These are phyloP conservation scores for human (Homo sapiens) DNA, from an alignment of 2,113 vertebrate species.

Conservation along the genomic window DNA sequence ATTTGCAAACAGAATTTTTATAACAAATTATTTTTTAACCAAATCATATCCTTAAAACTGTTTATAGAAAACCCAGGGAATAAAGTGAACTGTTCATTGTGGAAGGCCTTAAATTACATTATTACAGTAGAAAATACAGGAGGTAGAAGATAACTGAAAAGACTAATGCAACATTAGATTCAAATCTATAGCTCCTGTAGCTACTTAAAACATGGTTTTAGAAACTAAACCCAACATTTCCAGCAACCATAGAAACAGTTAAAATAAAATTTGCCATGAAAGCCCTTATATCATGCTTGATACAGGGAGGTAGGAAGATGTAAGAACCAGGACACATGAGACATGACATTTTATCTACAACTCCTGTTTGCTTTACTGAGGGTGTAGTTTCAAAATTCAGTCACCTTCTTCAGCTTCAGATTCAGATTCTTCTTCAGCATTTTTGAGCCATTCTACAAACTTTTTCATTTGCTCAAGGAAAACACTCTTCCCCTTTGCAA, in stretches of 20 bases:
- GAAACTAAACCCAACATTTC: constrained; percentile 84
- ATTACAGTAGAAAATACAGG: constrained; percentile 92
- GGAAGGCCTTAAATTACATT: constrained; percentile 91
- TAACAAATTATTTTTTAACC: constrained; percentile 80
- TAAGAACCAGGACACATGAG: constrained; percentile 86
- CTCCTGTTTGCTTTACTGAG: constrained; percentile 91
- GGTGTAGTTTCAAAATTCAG: constrained; percentile 86
- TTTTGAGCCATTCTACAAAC: constrained; percentile 99
- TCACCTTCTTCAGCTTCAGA: constrained; percentile 97
- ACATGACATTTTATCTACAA: constrained; percentile 89
- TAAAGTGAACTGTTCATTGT: constrained; percentile 86
- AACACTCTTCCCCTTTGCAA: constrained; percentile 96
- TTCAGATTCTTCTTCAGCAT: constrained; percentile 98
- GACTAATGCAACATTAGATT: constrained; percentile 86
- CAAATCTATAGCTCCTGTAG: constrained; percentile 87
- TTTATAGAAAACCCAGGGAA: constrained; percentile 86
- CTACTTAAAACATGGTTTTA: constrained; percentile 86
- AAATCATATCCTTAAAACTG: constrained; percentile 84
- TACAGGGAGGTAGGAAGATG: constrained; percentile 90
- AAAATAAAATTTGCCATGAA: constrained; percentile 88
- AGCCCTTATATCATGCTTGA: constrained; percentile 91
- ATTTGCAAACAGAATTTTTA: constrained; percentile 84
- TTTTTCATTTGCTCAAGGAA: constrained; percentile 99
- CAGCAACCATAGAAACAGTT: constrained; percentile 84
- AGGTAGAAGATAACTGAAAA: constrained; percentile 90